Base-by-base conservation (phyloP, 2,888 invertebrate genomes). In the Scaptodrosophila latifasciaeformis region DNA sequence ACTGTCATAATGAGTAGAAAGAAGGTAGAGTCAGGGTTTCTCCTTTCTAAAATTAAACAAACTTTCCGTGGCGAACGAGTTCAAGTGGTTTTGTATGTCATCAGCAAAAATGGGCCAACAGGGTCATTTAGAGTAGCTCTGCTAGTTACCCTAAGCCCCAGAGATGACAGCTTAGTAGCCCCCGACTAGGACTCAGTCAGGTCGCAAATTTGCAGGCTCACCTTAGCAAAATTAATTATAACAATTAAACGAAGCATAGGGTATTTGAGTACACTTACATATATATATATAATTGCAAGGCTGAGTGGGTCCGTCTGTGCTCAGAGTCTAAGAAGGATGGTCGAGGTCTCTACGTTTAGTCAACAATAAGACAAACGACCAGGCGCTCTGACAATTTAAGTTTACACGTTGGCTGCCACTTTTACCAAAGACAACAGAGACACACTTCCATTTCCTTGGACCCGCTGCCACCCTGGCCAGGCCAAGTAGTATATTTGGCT, bases 211-310 rank as follows among this genome's bases (percentile, higher is more conserved):
- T 58, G 55, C 59, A 56, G 58, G 57, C 66, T 64, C 56, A 80
- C 68, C 81, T 66, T 49, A 60, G 58, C 50, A 53, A 68, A 76
- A 76, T 77, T 80, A 80, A 76, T 76, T 74, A 74, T 53, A 55
- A 49, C 68, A 70, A 66, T 80, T 66, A 68, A 31, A 15, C 34
- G 13, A 48, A 67, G 54, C 37, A 37, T 15, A 18, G 15, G 37
- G 37, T n/a, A n/a, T n/a, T n/a, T n/a, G n/a, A n/a, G n/a, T n/a
- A n/a, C n/a, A n/a, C n/a, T n/a, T n/a, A n/a, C n/a, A n/a, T n/a
- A n/a, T n/a, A n/a, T n/a, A n/a, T n/a, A n/a, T n/a, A n/a, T n/a
- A n/a, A n/a, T n/a, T n/a, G n/a, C n/a, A n/a, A n/a, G n/a, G n/a
- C n/a, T n/a, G n/a, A n/a, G n/a, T n/a, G n/a, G 27, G 27, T 5